Evolutionary conservation across 1,140 invertebrate species (phyloP).

Genomic region (Aphaenogaster rudis): DNA sequence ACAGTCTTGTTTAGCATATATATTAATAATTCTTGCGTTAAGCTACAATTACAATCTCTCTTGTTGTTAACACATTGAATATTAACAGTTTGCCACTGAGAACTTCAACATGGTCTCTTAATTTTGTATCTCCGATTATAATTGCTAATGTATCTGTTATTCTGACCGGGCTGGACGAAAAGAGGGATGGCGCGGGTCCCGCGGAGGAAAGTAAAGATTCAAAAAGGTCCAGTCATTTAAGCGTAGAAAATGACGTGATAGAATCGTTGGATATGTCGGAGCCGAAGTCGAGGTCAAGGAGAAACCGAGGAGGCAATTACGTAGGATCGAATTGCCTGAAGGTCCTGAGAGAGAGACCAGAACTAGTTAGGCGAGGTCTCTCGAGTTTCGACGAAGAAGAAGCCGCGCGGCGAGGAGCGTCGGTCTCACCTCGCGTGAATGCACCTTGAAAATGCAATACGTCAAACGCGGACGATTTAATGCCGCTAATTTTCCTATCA

Average conservation of each 20-base stretch:
- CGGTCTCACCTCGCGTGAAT: constrained; percentile 18
- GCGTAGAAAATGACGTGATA: constrained; percentile 64
- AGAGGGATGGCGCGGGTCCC: neutral
- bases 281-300: constrained; percentile 63
- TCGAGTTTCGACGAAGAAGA: constrained; percentile 51
- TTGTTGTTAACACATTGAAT: neutral
- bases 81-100: neutral
- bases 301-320: constrained; percentile 71
- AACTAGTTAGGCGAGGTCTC: constrained; percentile 62
- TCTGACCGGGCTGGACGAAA: neutral
- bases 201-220: constrained; percentile 25
- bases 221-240: constrained; percentile 45
- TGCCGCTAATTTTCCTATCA: constrained; percentile 40
- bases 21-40: neutral
- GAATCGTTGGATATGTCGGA: constrained; percentile 64
- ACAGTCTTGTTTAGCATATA: neutral
- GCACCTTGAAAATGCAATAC: constrained; percentile 23
- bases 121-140: neutral
- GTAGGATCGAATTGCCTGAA: constrained; percentile 71
- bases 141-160: neutral
- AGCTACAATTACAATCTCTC: neutral
- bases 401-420: constrained; percentile 1
- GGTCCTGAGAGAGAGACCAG: constrained; percentile 62
- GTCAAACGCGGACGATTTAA: constrained; percentile 42
- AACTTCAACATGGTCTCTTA: neutral